These are phyloP conservation scores for Podilymbus podiceps DNA, from an alignment of 2,113 vertebrate genomes.

Conservation along the genomic window DNA sequence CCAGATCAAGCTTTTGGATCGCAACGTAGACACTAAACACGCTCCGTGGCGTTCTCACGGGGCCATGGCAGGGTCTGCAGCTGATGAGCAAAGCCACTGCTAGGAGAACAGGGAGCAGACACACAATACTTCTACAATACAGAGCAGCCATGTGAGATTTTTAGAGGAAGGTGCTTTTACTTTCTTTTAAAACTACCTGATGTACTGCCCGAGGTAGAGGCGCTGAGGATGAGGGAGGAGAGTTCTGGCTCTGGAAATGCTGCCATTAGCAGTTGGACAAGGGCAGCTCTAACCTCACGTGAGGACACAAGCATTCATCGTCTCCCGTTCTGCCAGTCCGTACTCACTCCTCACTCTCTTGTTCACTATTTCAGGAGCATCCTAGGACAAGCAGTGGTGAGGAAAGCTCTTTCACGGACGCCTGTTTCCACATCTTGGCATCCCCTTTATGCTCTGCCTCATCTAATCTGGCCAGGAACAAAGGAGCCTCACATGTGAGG, in stretches of 20 bases:
- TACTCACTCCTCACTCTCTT: background rate
- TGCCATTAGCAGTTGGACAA: background rate
- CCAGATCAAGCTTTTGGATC: background rate
- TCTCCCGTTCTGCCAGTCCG: background rate
- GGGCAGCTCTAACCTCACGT: background rate
- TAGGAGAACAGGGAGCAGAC: background rate
- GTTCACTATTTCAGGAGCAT: background rate
- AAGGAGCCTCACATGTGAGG: background rate
- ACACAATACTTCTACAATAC: background rate
- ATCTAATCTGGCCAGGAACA: background rate
- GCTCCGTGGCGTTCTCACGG: accelerated
- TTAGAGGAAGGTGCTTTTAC: background rate
- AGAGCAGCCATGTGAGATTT: background rate
- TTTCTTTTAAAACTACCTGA: background rate
- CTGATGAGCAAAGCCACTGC: background rate
- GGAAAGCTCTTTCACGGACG: background rate
- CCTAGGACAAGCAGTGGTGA: background rate
- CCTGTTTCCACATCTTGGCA: background rate
- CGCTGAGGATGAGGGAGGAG: background rate
- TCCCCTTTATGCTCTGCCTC: background rate
- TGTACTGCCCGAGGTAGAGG: background rate
- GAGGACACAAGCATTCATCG: background rate
- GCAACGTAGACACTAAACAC: accelerated
- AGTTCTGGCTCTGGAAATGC: background rate
- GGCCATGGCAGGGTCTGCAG: background rate